Conservation (phyloP, 2,888 invertebrate genomes). For the Lasioglossum villosulum region DNA sequence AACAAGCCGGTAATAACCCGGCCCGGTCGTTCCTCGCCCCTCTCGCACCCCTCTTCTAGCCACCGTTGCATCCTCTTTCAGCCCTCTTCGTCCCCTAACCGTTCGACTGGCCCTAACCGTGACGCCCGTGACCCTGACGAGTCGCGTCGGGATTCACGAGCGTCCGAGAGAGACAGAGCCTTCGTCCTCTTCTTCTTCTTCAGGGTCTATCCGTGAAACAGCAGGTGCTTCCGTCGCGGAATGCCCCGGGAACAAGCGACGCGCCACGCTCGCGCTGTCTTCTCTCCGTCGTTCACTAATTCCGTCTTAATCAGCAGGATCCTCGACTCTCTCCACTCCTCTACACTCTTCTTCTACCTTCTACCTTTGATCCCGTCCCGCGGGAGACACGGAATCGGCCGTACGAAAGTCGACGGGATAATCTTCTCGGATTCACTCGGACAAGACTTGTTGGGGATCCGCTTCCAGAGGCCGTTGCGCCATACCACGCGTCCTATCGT, state of each 20-base stretch:
- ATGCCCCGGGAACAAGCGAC: constrained; percentile 14
- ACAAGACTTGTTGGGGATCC: not conserved
- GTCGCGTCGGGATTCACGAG: constrained; percentile 76
- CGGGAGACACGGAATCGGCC: not conserved
- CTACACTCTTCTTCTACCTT: not conserved
- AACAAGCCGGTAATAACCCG: constrained; percentile 83
- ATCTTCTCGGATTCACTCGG: constrained; percentile 7
- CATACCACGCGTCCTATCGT: not conserved
- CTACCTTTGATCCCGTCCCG: constrained; percentile 35
- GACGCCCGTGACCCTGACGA: constrained; percentile 80
- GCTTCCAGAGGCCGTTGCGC: not conserved
- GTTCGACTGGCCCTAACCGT: constrained; percentile 28
- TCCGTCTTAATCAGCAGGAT: constrained; percentile 67
- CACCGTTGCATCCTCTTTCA: constrained; percentile 44
- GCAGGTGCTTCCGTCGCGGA: constrained; percentile 78
- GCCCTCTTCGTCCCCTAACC: constrained; percentile 3
- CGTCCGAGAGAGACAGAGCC: not conserved
- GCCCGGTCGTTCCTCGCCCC: constrained; percentile 50
- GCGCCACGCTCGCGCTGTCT: constrained; percentile 6
- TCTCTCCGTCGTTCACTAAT: constrained; percentile 57
- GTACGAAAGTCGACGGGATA: constrained; percentile 4
- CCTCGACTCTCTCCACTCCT: not conserved
- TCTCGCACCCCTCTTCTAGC: constrained; percentile 30
- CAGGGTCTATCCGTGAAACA: constrained; percentile 76
- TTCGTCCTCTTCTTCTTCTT: not conserved